Percentiles rank a stretch among this genome's conserved stretches.
Conservation (phyloP, 2,113 vertebrate genomes). For the Astatoreochromis straeleni region DNA sequence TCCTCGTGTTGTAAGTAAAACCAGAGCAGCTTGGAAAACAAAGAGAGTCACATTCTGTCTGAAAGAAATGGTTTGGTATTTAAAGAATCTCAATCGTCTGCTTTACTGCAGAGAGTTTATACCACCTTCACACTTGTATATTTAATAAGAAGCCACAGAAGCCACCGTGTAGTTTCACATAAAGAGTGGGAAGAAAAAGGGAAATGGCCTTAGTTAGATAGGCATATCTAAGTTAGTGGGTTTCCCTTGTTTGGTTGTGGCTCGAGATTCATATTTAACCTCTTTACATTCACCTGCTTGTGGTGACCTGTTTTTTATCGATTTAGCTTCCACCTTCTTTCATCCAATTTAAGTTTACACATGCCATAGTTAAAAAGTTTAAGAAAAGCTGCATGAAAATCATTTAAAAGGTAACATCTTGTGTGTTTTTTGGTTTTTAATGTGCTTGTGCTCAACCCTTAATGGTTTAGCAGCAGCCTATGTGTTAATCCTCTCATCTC, state of each 20-base stretch:
- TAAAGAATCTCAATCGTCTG: not conserved
- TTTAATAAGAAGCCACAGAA: not conserved
- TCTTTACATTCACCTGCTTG: not conserved
- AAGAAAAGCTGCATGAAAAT: not conserved
- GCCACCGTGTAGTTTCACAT: not conserved
- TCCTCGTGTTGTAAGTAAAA: slow-evolving; percentile 91
- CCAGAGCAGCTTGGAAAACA: not conserved
- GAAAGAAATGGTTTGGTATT: not conserved
- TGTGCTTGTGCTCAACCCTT: not conserved
- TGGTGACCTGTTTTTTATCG: not conserved
- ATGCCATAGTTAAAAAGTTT: not conserved
- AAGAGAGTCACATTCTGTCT: not conserved
- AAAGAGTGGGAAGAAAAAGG: not conserved
- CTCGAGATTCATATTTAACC: not conserved
- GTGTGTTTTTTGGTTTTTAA: not conserved
- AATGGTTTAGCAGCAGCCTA: not conserved
- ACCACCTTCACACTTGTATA: not conserved
- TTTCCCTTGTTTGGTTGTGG: not conserved
- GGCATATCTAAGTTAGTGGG: not conserved
- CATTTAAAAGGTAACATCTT: not conserved
- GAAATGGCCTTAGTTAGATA: not conserved
- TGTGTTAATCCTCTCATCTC: not conserved
- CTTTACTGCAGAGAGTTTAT: not conserved
- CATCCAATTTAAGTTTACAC: rapidly evolving
- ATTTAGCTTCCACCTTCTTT: not conserved